A percentile compares a stretch with the other conserved stretches of the same genome.
phyloP scores from a whole-genome alignment of 2,113 vertebrate species.

The Thamnaconus septentrionalis region DNA sequence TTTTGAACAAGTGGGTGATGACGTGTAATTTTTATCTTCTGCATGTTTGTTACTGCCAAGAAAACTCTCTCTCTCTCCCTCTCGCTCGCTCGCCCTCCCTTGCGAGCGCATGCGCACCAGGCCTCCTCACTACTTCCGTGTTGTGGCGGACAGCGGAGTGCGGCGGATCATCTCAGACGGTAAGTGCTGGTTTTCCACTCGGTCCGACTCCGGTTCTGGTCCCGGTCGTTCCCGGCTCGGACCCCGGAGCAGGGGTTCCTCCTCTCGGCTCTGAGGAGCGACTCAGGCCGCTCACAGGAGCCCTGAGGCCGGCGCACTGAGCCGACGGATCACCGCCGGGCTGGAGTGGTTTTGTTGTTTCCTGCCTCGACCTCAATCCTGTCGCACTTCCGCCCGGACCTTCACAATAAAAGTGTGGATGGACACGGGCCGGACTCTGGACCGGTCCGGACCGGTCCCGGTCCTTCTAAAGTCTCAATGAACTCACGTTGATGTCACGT shows the following conservation, averaged over 20 bases:
- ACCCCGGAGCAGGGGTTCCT: background rate
- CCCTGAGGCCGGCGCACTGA: conserved; percentile 3
- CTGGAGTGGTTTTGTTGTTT: conserved; percentile 34
- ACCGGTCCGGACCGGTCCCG: background rate
- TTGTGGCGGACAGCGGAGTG: conserved; percentile 39
- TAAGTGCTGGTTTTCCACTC: conserved; percentile 22
- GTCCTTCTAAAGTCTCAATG: too few species aligned
- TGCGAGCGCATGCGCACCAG: conserved; percentile 42
- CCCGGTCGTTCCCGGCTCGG: background rate
- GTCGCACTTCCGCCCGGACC: conserved; percentile 22
- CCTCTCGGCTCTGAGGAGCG: background rate
- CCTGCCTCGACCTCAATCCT: conserved; percentile 17
- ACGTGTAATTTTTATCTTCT: too few species aligned
- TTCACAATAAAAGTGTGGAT: conserved; percentile 45
- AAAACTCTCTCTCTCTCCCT: background rate
- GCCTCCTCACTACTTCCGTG: conserved; percentile 42
- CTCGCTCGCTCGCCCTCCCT: background rate
- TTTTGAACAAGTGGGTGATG: too few species aligned
- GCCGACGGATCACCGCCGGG: conserved; percentile 15
- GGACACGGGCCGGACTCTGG: background rate
- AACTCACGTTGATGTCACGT: too few species aligned
- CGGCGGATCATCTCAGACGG: conserved; percentile 35
- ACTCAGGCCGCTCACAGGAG: background rate
- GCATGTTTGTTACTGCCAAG: too few species aligned
- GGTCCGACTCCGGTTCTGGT: background rate